phyloP scores from a whole-genome alignment of 2,888 invertebrate genomes.

The Dorcus parallelipipedus region DNA sequence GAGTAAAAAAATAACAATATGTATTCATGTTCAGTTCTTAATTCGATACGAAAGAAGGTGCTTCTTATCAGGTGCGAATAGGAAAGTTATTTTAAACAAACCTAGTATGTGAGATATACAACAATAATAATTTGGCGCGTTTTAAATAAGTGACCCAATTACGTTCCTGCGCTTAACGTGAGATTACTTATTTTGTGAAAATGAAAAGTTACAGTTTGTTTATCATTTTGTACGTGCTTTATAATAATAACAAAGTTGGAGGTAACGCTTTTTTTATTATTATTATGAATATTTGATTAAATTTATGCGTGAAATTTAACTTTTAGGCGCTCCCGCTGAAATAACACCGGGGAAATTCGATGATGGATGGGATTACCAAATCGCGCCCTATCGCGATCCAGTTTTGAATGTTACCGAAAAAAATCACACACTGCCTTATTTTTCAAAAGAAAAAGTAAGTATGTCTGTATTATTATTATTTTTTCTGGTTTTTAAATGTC shows the following conservation, averaged over 20 bases:
- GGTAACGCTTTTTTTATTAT: neutral
- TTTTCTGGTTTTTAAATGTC: too few species aligned
- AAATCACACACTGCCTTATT: slow-evolving; percentile 20
- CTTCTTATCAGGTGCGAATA: neutral
- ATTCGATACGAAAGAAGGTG: neutral
- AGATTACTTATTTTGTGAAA: too few species aligned
- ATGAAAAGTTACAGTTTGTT: too few species aligned
- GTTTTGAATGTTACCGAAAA: slow-evolving; percentile 17
- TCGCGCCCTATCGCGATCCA: slow-evolving; percentile 22
- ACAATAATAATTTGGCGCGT: too few species aligned
- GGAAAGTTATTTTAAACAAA: neutral
- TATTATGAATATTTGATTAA: neutral
- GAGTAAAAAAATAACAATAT: slow-evolving; percentile 23
- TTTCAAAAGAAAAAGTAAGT: too few species aligned
- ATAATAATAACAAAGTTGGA: neutral
- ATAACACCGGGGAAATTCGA: slow-evolving; percentile 17
- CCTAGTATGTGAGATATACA: too few species aligned
- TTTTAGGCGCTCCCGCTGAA: slow-evolving; percentile 9
- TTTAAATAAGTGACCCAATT: too few species aligned
- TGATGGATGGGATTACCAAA: slow-evolving; percentile 31
- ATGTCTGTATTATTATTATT: too few species aligned
- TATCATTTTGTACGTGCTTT: neutral
- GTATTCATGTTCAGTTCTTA: slow-evolving; percentile 18
- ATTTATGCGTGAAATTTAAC: neutral
- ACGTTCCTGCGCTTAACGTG: too few species aligned